Conservation (phyloP, 2,888 invertebrate genomes). For the Colostygia pectinataria region DNA sequence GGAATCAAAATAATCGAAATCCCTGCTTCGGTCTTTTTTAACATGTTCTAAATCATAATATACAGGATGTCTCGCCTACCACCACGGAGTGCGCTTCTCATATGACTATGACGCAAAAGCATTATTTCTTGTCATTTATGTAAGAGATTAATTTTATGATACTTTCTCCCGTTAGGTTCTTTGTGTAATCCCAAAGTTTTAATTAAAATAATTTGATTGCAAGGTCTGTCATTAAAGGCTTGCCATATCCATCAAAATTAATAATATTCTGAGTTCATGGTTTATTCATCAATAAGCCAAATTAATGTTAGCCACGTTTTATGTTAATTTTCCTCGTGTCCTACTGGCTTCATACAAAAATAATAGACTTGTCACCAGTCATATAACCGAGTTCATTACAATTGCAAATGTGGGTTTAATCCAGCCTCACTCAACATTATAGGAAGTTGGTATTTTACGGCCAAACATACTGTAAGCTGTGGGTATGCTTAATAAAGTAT, state of each 20-base stretch:
- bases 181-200: too few relatives aligned
- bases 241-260: slow-evolving; percentile 28
- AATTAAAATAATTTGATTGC: too few relatives aligned
- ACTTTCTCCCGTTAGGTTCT: too few relatives aligned
- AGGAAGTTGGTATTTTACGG: slow-evolving; percentile 35
- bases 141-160: too few relatives aligned
- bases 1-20: too few relatives aligned
- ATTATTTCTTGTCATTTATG: too few relatives aligned
- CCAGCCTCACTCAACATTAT: slow-evolving; percentile 39
- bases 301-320: slow-evolving; percentile 61
- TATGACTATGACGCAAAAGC: too few relatives aligned
- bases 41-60: too few relatives aligned
- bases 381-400: slow-evolving; percentile 54
- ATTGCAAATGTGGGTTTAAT: slow-evolving; percentile 52
- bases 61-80: too few relatives aligned
- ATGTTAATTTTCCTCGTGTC: slow-evolving; percentile 51
- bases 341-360: slow-evolving; percentile 51
- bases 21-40: too few relatives aligned
- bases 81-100: too few relatives aligned
- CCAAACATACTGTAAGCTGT: background rate
- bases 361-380: slow-evolving; percentile 60
- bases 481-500: background rate
- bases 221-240: too few relatives aligned
- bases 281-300: slow-evolving; percentile 54
- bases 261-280: slow-evolving; percentile 8